Percentiles rank a stretch among this genome's conserved stretches.
Evolutionary conservation across 2,797 vertebrate genomes (phyloP).

Genomic region (Cyprinella venusta): DNA sequence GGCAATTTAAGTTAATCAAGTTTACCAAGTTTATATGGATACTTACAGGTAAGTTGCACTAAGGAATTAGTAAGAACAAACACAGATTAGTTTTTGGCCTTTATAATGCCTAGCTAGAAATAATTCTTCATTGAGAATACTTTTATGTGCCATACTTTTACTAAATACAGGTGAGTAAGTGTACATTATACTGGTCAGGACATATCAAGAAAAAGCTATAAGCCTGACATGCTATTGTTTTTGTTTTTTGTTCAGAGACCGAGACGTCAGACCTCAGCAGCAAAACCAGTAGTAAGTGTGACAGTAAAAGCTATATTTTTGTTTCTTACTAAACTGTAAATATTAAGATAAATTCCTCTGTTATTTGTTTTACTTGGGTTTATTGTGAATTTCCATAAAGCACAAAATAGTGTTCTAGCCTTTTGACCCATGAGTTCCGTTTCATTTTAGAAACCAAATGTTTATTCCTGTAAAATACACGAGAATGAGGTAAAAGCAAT

Average conservation of each 20-base stretch:
- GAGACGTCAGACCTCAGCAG: constrained; percentile 74
- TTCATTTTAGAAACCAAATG: constrained; percentile 30
- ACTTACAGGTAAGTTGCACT: neutral
- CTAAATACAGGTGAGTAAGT: neutral
- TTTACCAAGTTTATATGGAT: neutral
- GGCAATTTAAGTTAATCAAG: neutral
- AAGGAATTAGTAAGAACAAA: neutral
- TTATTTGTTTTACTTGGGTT: neutral
- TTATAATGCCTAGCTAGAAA: neutral
- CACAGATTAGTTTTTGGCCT: neutral
- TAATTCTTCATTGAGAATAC: neutral
- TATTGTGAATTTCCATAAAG: neutral
- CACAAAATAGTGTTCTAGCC: neutral
- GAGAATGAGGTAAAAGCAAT: neutral
- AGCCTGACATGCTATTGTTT: neutral
- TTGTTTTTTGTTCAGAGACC: constrained; percentile 70
- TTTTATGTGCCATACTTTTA: neutral
- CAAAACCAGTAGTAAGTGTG: constrained; percentile 77
- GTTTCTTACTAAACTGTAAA: neutral
- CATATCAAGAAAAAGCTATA: neutral
- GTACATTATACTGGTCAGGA: neutral
- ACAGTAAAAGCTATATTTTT: neutral
- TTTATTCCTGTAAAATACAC: constrained; percentile 9
- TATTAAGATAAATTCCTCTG: neutral
- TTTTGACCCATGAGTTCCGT: neutral